Conservation (phyloP, 2,797 vertebrate genomes). For the Hylomyscus alleni region DNA sequence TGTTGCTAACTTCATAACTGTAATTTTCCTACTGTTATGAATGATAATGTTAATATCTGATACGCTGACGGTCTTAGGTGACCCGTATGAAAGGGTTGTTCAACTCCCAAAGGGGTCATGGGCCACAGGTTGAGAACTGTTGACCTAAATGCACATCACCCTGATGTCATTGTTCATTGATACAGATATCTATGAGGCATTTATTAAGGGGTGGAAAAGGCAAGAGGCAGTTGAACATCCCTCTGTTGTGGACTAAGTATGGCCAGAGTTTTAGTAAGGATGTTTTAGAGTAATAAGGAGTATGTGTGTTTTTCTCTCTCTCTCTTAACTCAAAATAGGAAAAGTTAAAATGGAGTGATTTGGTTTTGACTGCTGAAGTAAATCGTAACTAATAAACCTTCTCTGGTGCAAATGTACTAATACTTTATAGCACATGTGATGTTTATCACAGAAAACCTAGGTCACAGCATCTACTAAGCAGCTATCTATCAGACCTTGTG, state of each 20-base stretch:
- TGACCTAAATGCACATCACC: not conserved
- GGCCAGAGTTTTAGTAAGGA: not conserved
- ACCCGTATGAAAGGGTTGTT: not conserved
- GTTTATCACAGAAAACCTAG: conserved; percentile 39
- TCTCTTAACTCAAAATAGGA: conserved; percentile 23
- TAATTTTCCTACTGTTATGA: not conserved
- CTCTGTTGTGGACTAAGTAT: not conserved
- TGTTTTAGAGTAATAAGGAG: not conserved
- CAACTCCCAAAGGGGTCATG: not conserved
- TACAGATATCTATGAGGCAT: not conserved
- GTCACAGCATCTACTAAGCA: not conserved
- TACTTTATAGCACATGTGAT: not conserved
- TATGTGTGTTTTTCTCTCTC: too few species aligned
- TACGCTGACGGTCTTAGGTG: not conserved
- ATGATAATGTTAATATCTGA: not conserved
- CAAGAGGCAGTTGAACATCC: not conserved
- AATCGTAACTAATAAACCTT: not conserved
- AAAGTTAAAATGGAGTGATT: not conserved
- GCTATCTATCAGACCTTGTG: not conserved
- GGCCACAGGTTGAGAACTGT: too few species aligned
- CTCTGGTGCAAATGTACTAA: conserved; percentile 10
- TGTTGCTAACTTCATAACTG: not conserved
- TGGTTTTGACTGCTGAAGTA: not conserved
- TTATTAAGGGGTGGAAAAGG: not conserved
- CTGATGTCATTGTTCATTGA: not conserved